Evolutionary conservation across 2,888 invertebrate genomes (phyloP), one percentile per base, ranked within the genome.

Genomic region (Xestia sexstrigata): DNA sequence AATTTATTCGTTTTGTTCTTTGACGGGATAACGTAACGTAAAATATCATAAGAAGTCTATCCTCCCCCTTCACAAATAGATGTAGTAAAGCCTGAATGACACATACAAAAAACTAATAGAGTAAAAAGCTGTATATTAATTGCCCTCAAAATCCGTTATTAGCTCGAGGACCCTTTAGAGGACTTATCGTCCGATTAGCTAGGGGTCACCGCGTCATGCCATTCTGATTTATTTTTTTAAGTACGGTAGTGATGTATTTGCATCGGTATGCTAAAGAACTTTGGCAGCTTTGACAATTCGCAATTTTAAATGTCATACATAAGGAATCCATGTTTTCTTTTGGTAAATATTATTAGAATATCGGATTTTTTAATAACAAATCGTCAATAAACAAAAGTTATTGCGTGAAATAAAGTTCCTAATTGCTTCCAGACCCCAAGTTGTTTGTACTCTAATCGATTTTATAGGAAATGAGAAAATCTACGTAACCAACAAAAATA

Each of bases 121-220:
- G 71, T 81, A 79, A 78, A 80, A 86, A 85, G 81, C 65, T 72
- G 76, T 74, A 70, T 63, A 79, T 78, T 78, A 78, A 81, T 86
- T 84, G 79, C 79, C 74, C 77, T 58, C 47, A 75, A 85, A 77
- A 79, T 66, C 65, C 68, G 74, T 75, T 82, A 86, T 86, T 86
- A 84, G 73, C 86, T 75, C 35, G 76, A 81, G 74, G 71, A 70
- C 74, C 78, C 88, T 71, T 58, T 55, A 68, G 23, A 71, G 63
- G 62, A 82, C 82, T 88, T 88, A 81, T 74, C 58, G 80, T 26
- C 66, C 74, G 84, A 87, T 88, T 86, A 88, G 62, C 35, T 74
- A 47, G 75, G 88, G 88, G 88, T 87, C 87, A 87, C 82, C 65
- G 85, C 79, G 30, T 75, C 78, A 74, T 65, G 65, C 20, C 9